Evolutionary conservation across 37 sponge, comb jelly and placozoan species (phyloP), one percentile per base, ranked within the genome.

Genomic region (Tethya wilhelma): DNA sequence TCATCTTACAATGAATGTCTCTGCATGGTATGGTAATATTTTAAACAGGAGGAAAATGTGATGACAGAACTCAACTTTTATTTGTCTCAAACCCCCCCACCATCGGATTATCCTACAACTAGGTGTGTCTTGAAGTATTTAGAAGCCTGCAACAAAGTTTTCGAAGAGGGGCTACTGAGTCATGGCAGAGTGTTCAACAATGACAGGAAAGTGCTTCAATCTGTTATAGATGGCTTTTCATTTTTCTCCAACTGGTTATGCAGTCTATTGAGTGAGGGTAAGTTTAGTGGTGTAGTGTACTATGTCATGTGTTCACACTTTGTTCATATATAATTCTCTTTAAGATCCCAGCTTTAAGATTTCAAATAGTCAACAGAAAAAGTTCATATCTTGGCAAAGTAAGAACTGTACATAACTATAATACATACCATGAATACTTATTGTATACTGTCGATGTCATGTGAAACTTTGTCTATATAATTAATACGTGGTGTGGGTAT

Each of bases 301-400:
- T n/a, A n/a, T n/a, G n/a, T n/a, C n/a, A n/a, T n/a, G n/a, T n/a
- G n/a, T n/a, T 5, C 14, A 4, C 25, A 3, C 20, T 12, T 31
- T 14, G 25, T 2, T 4, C 55, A 4, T 29, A 49, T n/a, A n/a
- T n/a, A n/a, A n/a, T 60, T n/a, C 53, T 19, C 14, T 60, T n/a
- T 6, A 60, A 17, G 25, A 36, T 28, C 7, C 53, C 53, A 49
- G 23, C 55, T 75, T n/a, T 43, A 26, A 53, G 12, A 29, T 19
- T 28, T 23, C 25, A 28, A 42, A 38, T 38, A 3, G 9, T 23
- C 17, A 36, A 62, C 39, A 56, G 26, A 63, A 43, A 32, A 44
- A 23, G 20, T 77, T 63, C 41, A 3, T 77, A 25, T 59, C 78
- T 31, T 77, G 78, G 78, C 78, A 77, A 39, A 77, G 78, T 77